phyloP scores from a whole-genome alignment of 1,140 invertebrate species.

The Coptotermes formosanus region DNA sequence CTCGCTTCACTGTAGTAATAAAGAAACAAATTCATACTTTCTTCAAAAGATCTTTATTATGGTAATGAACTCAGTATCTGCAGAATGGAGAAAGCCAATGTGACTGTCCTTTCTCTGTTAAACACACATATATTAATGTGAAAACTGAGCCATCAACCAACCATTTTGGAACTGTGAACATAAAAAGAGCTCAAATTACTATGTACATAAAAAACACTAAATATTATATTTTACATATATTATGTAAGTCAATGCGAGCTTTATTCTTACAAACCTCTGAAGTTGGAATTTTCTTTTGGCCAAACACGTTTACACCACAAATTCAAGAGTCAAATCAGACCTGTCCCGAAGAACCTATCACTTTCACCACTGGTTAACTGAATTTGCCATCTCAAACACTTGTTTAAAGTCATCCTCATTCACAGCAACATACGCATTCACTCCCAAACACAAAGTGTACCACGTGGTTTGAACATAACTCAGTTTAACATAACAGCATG shows the following conservation, averaged over 20 bases:
- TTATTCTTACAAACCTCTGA: not conserved
- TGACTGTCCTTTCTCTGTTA: not conserved
- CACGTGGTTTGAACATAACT: not conserved
- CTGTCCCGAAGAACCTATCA: not conserved
- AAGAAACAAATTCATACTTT: not conserved
- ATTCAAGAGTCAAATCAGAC: not conserved
- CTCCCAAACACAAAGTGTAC: not conserved
- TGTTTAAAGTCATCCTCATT: not conserved
- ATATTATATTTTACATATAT: not conserved
- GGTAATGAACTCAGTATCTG: not conserved
- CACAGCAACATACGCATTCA: not conserved
- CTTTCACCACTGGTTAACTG: too few species aligned
- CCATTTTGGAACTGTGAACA: not conserved
- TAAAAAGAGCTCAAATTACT: not conserved
- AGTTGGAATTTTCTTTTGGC: not conserved
- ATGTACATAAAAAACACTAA: slow-evolving; percentile 11
- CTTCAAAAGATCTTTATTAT: not conserved
- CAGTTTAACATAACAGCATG: not conserved
- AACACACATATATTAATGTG: not conserved
- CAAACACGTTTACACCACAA: not conserved
- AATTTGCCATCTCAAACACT: not conserved
- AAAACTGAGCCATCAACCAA: not conserved
- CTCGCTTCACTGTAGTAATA: too few species aligned
- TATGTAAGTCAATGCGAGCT: not conserved
- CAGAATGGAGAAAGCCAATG: not conserved